phyloP scores from a whole-genome alignment of 2,113 vertebrate genomes.

The Macquaria ambigua region DNA sequence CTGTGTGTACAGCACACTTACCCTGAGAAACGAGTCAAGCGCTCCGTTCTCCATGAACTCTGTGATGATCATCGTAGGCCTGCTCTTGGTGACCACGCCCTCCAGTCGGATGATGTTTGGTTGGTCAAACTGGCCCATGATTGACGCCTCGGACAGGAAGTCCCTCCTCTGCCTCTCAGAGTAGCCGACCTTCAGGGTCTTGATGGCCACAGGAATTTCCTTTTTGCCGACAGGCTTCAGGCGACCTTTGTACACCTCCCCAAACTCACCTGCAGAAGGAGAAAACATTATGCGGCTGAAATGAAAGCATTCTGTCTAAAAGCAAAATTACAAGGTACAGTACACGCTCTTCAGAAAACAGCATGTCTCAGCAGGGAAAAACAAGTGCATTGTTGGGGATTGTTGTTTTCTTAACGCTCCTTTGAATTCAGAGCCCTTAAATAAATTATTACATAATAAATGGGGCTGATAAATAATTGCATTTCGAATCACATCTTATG shows the following conservation, averaged over 20 bases:
- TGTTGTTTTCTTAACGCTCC: neutral
- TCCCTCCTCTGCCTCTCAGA: constrained; percentile 94
- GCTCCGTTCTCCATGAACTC: constrained; percentile 99
- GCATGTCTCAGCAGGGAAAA: neutral
- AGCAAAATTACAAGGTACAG: neutral
- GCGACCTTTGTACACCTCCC: constrained; percentile 95
- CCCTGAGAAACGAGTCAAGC: constrained; percentile 95
- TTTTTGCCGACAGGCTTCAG: constrained; percentile 93
- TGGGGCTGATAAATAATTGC: neutral
- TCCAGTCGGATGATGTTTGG: constrained; percentile 92
- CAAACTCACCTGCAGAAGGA: constrained; percentile 89
- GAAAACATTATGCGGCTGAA: neutral
- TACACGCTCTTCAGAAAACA: neutral
- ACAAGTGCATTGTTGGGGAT: neutral
- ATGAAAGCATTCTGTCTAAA: neutral
- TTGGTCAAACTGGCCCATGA: constrained; percentile 97
- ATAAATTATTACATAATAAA: constrained; percentile 29
- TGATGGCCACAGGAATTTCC: constrained; percentile 94
- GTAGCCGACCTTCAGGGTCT: constrained; percentile 94
- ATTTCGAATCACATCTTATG: constrained; percentile 7
- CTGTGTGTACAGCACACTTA: constrained; percentile 70
- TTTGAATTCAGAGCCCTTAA: constrained; percentile 2
- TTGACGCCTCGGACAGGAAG: constrained; percentile 95
- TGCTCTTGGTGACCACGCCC: constrained; percentile 83
- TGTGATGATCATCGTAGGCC: constrained; percentile 98